Conservation (phyloP, 2,888 invertebrate genomes). For the Copidosoma aretas region DNA sequence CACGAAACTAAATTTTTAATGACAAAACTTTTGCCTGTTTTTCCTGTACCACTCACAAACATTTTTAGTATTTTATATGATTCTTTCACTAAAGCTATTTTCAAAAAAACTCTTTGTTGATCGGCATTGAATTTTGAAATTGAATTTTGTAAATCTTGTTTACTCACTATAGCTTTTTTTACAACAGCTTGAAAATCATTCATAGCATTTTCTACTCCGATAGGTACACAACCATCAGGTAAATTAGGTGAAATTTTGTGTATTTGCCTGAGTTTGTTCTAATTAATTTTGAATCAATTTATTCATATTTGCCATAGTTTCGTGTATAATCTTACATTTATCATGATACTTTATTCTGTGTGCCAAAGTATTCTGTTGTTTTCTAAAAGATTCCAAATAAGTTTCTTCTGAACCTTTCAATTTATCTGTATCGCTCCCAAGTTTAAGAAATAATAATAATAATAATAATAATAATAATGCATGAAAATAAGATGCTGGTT, state of each 20-base stretch:
- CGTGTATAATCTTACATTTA: not conserved
- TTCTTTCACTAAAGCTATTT: not conserved
- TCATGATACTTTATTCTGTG: conserved; percentile 7
- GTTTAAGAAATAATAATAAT: too few relatives aligned
- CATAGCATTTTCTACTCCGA: conserved; percentile 15
- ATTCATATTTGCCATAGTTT: conserved; percentile 8
- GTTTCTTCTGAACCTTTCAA: too few relatives aligned
- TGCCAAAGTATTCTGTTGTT: not conserved
- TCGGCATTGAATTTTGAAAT: conserved; percentile 14
- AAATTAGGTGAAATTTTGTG: not conserved
- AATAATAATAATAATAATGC: too few relatives aligned
- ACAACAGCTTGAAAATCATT: conserved; percentile 15
- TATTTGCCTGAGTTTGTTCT: not conserved
- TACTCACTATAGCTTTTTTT: not conserved
- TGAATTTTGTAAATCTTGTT: not conserved
- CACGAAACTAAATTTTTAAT: conserved; percentile 1
- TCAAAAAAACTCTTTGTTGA: conserved; percentile 13
- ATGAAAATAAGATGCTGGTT: too few relatives aligned
- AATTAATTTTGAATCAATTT: conserved; percentile 6
- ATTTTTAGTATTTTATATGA: not conserved
- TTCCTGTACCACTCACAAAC: not conserved
- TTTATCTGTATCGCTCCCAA: too few relatives aligned
- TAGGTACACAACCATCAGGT: conserved; percentile 18
- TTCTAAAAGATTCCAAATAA: conserved; percentile 27
- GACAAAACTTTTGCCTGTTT: not conserved